Base-by-base conservation (phyloP, 2,888 invertebrate species). In the Thera obeliscata region DNA sequence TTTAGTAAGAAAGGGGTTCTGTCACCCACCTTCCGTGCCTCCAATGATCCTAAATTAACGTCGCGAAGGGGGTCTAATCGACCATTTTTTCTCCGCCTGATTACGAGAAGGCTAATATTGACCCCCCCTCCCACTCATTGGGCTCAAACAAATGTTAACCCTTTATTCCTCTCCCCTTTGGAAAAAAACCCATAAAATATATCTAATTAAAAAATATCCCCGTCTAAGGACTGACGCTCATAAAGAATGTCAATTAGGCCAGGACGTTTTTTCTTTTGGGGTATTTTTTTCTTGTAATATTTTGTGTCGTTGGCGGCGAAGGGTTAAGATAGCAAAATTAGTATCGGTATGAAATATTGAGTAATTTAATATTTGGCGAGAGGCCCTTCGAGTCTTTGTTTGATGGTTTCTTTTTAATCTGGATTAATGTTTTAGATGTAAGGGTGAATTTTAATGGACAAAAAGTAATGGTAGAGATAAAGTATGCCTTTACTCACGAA, bases 191-290 rank as follows among this genome's bases (percentile, higher is more conserved):
- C 93, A 94, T 94, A 94, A 94, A 94, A 94, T 94, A 94, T 94
- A 94, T 94, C 94, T 94, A 94, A 94, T 94, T 94, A 94, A 94
- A 94, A 94, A 94, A 94, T 94, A 94, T 94, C 91, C 94, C 87
- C 88, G 87, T 89, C 87, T 90, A 88, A 90, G 92, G 92, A 87
- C 93, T 92, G 93, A 91, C 93, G 92, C 86, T 89, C 93, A 93
- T 94, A 94, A 94, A 94, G 94, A 94, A 94, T 94, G 94, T 93
- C 94, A 94, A 94, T 94, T 94, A 94, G 87, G 88, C 74, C 80
- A 86, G 87, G 90, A 88, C 89, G 86, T 86, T 89, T 91, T 90
- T 89, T 86, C 85, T 90, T 87, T 83, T 78, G 82, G 80, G 80
- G 81, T 80, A 81, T 79, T 86, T 83, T 82, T 87, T 87, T 86